Evolutionary conservation across 2,113 vertebrate species (phyloP).

Genomic region (Micronycteris hirsuta): DNA sequence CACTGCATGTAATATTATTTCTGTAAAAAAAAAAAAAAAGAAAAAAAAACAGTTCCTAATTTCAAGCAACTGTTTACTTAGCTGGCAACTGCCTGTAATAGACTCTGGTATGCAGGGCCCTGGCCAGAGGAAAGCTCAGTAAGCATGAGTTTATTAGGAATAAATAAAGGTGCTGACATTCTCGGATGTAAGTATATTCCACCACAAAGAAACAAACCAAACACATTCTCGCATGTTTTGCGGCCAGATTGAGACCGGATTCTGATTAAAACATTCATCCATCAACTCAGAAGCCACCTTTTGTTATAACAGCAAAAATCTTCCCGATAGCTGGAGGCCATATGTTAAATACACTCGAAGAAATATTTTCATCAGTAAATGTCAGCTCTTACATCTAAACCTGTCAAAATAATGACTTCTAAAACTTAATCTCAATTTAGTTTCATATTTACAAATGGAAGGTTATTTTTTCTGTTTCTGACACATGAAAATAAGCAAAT

Average conservation of each 20-base stretch:
- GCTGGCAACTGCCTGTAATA: background rate
- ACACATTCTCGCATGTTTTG: background rate
- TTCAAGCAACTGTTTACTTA: background rate
- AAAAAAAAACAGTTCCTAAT: background rate
- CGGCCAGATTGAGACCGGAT: background rate
- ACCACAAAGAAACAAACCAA: constrained; percentile 14
- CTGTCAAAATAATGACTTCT: constrained; percentile 28
- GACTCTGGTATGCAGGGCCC: background rate
- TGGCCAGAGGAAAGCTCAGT: background rate
- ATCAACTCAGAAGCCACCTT: constrained; percentile 16
- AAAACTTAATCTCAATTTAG: constrained; percentile 43
- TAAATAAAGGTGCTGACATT: background rate
- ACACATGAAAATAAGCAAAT: constrained; percentile 45
- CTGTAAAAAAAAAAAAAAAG: background rate
- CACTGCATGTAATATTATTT: background rate
- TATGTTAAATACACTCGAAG: constrained; percentile 46
- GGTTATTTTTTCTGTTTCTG: constrained; percentile 46
- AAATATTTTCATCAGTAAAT: constrained; percentile 63
- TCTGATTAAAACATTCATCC: constrained; percentile 19
- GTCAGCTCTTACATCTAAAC: constrained; percentile 8
- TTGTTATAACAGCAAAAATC: constrained; percentile 41
- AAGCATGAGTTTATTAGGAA: constrained; percentile 32
- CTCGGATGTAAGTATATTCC: background rate
- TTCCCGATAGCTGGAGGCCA: background rate
- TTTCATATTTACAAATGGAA: constrained; percentile 56